A percentile compares a stretch with the other conserved stretches of the same genome.
phyloP scores from a whole-genome alignment of 2,888 invertebrate species.

The Rhingia rostrata region DNA sequence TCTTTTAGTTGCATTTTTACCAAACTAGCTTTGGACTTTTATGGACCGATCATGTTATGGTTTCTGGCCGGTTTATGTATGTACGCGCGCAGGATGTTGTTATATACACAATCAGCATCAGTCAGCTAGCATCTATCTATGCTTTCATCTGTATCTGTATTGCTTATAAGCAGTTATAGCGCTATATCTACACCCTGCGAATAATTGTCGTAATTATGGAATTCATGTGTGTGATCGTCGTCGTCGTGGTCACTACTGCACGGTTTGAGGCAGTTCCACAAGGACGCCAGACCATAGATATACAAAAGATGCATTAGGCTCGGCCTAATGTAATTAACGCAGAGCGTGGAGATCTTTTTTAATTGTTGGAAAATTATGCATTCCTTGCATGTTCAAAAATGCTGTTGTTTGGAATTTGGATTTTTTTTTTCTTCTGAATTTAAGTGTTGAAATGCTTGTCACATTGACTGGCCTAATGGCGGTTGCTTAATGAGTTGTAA shows the following conservation, averaged over 20 bases:
- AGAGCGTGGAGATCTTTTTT: slow-evolving; percentile 14
- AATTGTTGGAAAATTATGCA: slow-evolving; percentile 48
- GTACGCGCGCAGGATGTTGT: slow-evolving; percentile 21
- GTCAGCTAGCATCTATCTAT: neutral
- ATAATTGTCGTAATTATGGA: slow-evolving; percentile 70
- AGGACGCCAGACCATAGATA: slow-evolving; percentile 6
- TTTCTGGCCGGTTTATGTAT: slow-evolving; percentile 33
- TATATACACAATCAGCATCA: neutral
- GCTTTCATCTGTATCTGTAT: neutral
- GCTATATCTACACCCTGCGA: slow-evolving; percentile 26
- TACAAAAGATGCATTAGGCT: slow-evolving; percentile 41
- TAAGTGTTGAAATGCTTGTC: slow-evolving; percentile 62
- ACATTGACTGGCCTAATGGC: slow-evolving; percentile 45
- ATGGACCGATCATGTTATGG: slow-evolving; percentile 61
- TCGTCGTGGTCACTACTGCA: slow-evolving; percentile 6
- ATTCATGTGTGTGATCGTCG: slow-evolving; percentile 46
- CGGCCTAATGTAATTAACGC: slow-evolving; percentile 68
- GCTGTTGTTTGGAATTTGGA: slow-evolving; percentile 26
- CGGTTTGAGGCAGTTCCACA: slow-evolving; percentile 16
- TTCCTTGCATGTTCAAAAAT: slow-evolving; percentile 63
- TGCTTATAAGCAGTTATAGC: neutral
- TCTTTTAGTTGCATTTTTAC: slow-evolving; percentile 50
- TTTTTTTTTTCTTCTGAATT: slow-evolving; percentile 4
- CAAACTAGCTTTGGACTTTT: slow-evolving; percentile 52
- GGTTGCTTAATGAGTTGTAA: slow-evolving; percentile 53